These are phyloP conservation scores for Calliphora vomitoria DNA, from an alignment of 2,888 invertebrate genomes.

Conservation along the genomic window DNA sequence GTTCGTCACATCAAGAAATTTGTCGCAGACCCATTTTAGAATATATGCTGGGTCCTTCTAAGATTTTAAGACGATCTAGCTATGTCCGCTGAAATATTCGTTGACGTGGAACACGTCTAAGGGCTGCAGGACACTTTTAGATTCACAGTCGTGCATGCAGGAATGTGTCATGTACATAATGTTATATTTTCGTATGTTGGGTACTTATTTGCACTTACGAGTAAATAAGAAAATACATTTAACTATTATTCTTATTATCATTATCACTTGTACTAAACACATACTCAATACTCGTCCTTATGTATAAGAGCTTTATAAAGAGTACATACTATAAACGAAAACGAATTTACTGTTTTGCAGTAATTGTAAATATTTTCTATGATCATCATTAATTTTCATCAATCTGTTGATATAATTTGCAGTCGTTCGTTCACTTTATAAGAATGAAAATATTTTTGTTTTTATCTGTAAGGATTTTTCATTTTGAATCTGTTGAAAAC, in stretches of 20 bases:
- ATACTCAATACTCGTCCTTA: neutral
- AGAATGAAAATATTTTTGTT: neutral
- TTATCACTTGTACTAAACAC: conserved; percentile 5
- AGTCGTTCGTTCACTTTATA: neutral
- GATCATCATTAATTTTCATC: conserved; percentile 29
- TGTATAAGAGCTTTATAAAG: neutral
- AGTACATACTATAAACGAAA: neutral
- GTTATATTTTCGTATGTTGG: conserved; percentile 1
- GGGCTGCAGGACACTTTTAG: too few relatives aligned
- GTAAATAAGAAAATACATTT: conserved; percentile 47
- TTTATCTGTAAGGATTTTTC: neutral
- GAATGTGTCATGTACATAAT: neutral
- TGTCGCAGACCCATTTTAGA: too few relatives aligned
- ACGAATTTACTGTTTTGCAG: neutral
- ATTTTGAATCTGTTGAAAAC: neutral
- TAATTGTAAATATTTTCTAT: conserved; percentile 12
- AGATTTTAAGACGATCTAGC: too few relatives aligned
- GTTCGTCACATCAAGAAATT: too few relatives aligned
- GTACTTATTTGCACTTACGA: conserved; percentile 19
- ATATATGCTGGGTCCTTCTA: too few relatives aligned
- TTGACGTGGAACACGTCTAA: too few relatives aligned
- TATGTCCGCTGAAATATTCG: too few relatives aligned
- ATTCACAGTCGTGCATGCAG: too few relatives aligned
- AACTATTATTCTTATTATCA: conserved; percentile 39
- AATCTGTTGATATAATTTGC: conserved; percentile 9